These are phyloP conservation scores for Electrophaes corylata DNA, from an alignment of 2,888 invertebrate species.

Conservation along the genomic window DNA sequence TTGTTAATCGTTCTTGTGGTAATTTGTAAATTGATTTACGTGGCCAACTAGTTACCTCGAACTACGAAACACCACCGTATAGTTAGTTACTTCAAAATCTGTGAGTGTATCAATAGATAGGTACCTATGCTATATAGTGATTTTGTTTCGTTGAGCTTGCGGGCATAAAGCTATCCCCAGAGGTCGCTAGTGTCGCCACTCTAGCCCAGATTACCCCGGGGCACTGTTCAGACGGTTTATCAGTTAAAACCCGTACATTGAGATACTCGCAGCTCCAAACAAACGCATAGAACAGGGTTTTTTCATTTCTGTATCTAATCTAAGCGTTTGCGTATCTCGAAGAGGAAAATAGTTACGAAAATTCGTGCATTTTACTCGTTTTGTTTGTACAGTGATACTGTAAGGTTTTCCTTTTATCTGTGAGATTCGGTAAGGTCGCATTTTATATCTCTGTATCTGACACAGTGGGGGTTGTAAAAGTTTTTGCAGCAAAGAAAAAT, in stretches of 20 bases:
- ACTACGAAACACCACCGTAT: slow-evolving; percentile 11
- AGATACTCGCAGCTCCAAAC: slow-evolving; percentile 36
- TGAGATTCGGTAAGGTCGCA: slow-evolving; percentile 18
- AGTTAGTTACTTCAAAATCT: slow-evolving; percentile 19
- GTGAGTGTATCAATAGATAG: slow-evolving; percentile 23
- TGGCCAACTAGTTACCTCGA: slow-evolving; percentile 23
- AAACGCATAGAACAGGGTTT: slow-evolving; percentile 39
- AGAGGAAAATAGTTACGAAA: slow-evolving; percentile 39
- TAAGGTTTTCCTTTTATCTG: slow-evolving; percentile 25
- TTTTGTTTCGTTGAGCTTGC: slow-evolving; percentile 45
- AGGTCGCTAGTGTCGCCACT: slow-evolving; percentile 46
- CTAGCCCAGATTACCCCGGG: slow-evolving; percentile 53
- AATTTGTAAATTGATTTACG: slow-evolving; percentile 24
- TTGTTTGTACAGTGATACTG: slow-evolving; percentile 22
- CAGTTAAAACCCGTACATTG: slow-evolving; percentile 48
- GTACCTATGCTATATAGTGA: slow-evolving; percentile 17
- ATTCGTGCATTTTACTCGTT: slow-evolving; percentile 27
- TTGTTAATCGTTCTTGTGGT: slow-evolving; percentile 23
- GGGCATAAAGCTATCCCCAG: slow-evolving; percentile 42
- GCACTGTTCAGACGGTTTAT: slow-evolving; percentile 53
- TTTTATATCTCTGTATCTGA: slow-evolving; percentile 20
- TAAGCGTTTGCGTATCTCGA: slow-evolving; percentile 39
- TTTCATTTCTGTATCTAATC: slow-evolving; percentile 40
- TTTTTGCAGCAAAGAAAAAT: slow-evolving; percentile 14
- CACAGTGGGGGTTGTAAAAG: slow-evolving; percentile 11